Conservation (phyloP, 1,140 invertebrate genomes). For the Melanaphis sacchari region DNA sequence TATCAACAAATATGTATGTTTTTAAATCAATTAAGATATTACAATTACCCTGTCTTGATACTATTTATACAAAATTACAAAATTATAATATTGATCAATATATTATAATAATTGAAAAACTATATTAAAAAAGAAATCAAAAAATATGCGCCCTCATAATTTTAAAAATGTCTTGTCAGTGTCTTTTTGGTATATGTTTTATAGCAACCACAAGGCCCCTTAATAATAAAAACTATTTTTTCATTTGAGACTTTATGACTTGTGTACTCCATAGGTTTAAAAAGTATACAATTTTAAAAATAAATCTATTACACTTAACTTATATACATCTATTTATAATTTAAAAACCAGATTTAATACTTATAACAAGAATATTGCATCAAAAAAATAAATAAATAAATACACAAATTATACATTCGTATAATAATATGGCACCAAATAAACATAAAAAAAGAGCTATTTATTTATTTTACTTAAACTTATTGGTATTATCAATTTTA, state of each 20-base stretch:
- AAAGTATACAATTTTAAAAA: not conserved
- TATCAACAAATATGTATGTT: not conserved
- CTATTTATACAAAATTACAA: not conserved
- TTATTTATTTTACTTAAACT: not conserved
- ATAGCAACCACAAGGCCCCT: not conserved
- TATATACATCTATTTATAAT: constrained; percentile 3
- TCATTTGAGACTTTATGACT: not conserved
- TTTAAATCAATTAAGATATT: not conserved
- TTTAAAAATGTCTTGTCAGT: not conserved
- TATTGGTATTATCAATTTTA: not conserved
- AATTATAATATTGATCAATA: not conserved
- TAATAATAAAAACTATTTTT: not conserved
- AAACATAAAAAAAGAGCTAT: not conserved
- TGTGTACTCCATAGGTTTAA: not conserved
- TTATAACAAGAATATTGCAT: not conserved
- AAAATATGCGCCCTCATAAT: not conserved
- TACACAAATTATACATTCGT: not conserved
- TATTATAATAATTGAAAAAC: not conserved
- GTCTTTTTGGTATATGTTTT: not conserved
- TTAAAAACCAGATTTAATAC: not conserved
- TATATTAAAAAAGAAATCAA: not conserved
- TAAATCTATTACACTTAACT: not conserved
- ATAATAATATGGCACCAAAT: not conserved
- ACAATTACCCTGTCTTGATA: not conserved
- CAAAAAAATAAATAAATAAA: not conserved